Evolutionary conservation across 2,113 vertebrate genomes (phyloP), one percentile per base, ranked within the genome.

Genomic region (Festucalex cinctus): DNA sequence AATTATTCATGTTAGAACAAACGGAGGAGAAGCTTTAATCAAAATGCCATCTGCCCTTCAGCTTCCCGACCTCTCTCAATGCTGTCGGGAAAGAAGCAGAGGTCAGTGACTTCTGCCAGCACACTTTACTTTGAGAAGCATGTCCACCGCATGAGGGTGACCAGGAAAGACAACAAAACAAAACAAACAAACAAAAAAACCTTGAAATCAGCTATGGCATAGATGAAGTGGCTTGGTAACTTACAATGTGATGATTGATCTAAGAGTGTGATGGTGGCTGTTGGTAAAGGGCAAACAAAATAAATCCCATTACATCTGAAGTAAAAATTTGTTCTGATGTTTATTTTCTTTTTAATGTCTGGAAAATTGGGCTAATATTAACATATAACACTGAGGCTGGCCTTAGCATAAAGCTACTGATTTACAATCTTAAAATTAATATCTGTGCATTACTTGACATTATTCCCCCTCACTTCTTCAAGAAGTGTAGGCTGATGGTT

Each of bases 1-100:
- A 82, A 83, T 84, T 83, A 86, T 87, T 88, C 79, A 70, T 76
- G 78, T 88, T 84, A 80, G 65, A 56, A 76, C 71, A 76, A 75
- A 78, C 67, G 57, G 63, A 44, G 71, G 62, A 28, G 26, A 57
- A 46, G 71, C 68, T 83, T 83, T 80, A 83, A 86, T 85, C 70
- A 83, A 80, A 72, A 85, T 64, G 77, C 73, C 75, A 65, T 62
- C 79, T 54, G 49, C 77, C 77, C 68, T 73, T 79, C 73, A 69
- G 70, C 66, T 63, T 58, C 61, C 65, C 43, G 71, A 85, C 83
- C 79, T 81, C 76, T 74, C 73, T 74, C 74, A 53, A 51, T 36
- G 83, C 68, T 66, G 64, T 80, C 88, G 75, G 79, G 79, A 62
- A 19, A 81, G 83, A 70, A 76, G 48, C 58, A 66, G n/a, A 53